These are phyloP conservation scores for Gymnocypris eckloni DNA, from an alignment of 2,797 vertebrate species.

Conservation along the genomic window DNA sequence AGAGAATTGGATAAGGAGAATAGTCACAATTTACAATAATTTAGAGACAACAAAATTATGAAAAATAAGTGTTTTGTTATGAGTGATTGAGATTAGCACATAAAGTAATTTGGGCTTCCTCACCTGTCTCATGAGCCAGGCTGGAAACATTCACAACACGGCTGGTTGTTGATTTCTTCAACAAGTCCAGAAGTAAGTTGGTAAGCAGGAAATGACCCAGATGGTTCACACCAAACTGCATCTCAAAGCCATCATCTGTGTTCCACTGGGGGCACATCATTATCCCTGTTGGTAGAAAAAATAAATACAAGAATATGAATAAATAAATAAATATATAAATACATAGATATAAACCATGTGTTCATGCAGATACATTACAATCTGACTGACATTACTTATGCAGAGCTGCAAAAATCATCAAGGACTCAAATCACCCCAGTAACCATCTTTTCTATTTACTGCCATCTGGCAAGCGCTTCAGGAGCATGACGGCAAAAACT, in stretches of 20 bases:
- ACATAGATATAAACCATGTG: not conserved
- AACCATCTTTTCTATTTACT: too few species aligned
- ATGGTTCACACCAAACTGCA: conserved; percentile 68
- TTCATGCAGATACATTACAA: not conserved
- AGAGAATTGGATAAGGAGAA: not conserved
- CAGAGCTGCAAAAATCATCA: too few species aligned
- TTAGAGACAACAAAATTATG: not conserved
- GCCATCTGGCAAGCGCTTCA: too few species aligned
- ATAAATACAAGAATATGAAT: conserved; percentile 1
- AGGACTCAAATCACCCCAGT: too few species aligned
- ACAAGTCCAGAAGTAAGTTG: conserved; percentile 62
- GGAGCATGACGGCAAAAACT: too few species aligned
- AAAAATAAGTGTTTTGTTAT: not conserved
- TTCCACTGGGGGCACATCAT: conserved; percentile 66
- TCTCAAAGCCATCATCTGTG: conserved; percentile 66
- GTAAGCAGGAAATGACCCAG: conserved; percentile 66
- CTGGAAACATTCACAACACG: conserved; percentile 65
- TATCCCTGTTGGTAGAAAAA: conserved; percentile 58
- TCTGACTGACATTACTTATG: not conserved
- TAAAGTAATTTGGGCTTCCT: not conserved
- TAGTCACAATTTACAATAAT: not conserved
- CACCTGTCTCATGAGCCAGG: conserved; percentile 60
- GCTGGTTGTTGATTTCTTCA: conserved; percentile 64
- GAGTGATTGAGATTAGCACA: not conserved
- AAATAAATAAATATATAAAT: not conserved